Evolutionary conservation across 2,888 invertebrate species (phyloP).

Genomic region (Dendrolimus houi): DNA sequence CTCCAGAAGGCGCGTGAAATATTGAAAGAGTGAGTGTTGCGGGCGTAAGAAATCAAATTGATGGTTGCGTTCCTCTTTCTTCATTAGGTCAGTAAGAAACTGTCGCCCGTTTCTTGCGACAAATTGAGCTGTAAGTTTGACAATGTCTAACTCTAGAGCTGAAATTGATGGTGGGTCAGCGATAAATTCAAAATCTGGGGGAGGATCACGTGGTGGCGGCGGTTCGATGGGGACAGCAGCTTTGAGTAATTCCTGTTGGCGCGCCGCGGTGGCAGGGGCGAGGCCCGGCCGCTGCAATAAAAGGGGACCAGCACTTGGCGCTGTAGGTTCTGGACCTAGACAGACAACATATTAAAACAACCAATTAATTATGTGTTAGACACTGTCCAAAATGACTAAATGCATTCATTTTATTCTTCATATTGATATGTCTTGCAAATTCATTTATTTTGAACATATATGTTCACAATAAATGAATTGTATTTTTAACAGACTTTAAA

Average conservation of each 20-base stretch:
- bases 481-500: too few species aligned
- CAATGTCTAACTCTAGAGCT: slow-evolving; percentile 97
- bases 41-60: slow-evolving; percentile 99
- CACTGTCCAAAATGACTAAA: too few species aligned
- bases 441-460: too few species aligned
- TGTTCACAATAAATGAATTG: too few species aligned
- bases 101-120: slow-evolving; percentile 98
- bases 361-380: neutral
- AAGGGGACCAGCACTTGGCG: slow-evolving; percentile 13
- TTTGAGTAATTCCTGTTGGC: slow-evolving; percentile 91
- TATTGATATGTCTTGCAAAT: too few species aligned
- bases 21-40: slow-evolving; percentile 98
- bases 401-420: too few species aligned
- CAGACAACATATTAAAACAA: neutral
- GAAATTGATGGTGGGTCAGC: slow-evolving; percentile 99
- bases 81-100: slow-evolving; percentile 98
- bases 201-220: slow-evolving; percentile 93
- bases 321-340: slow-evolving; percentile 35
- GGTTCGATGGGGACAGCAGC: slow-evolving; percentile 91
- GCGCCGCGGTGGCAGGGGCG: slow-evolving; percentile 86
- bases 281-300: slow-evolving; percentile 66
- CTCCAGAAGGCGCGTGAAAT: slow-evolving; percentile 97
- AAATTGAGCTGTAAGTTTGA: slow-evolving; percentile 98
- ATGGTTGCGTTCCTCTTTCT: slow-evolving; percentile 97
- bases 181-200: slow-evolving; percentile 93